Conservation (phyloP, 2,113 vertebrate species). For the Aix galericulata region DNA sequence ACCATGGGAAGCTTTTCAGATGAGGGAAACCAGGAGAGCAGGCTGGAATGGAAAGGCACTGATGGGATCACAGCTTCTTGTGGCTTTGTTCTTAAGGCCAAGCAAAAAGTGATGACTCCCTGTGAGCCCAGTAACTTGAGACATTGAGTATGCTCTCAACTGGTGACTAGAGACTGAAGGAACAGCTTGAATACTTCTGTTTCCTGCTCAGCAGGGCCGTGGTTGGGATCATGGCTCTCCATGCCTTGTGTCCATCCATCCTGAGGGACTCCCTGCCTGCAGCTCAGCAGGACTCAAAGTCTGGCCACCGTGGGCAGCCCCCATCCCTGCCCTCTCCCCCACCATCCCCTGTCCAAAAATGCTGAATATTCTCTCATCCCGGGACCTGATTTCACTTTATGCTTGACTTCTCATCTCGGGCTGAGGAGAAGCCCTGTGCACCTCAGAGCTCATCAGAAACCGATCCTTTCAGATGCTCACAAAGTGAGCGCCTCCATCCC, state of each 20-base stretch:
- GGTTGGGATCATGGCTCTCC: not conserved
- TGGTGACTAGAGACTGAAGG: not conserved
- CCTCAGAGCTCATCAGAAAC: conserved; percentile 8
- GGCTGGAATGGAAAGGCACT: not conserved
- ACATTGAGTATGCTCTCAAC: accelerated
- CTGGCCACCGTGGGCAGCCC: accelerated
- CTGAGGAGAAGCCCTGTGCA: not conserved
- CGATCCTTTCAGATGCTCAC: not conserved
- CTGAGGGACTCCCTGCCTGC: accelerated
- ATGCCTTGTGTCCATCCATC: not conserved
- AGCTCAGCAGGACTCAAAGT: not conserved
- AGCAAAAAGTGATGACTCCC: not conserved
- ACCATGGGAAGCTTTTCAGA: not conserved
- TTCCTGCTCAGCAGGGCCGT: not conserved
- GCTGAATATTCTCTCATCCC: not conserved
- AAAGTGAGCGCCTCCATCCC: not conserved
- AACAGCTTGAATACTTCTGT: not conserved
- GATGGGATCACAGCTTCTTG: not conserved
- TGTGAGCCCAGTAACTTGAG: accelerated
- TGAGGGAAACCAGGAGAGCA: not conserved
- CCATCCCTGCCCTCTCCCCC: not conserved
- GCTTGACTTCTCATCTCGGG: not conserved
- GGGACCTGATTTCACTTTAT: not conserved
- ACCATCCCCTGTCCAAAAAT: accelerated
- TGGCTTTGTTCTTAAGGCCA: not conserved